Conservation (phyloP, 2,113 vertebrate genomes). For the Bos javanicus region DNA sequence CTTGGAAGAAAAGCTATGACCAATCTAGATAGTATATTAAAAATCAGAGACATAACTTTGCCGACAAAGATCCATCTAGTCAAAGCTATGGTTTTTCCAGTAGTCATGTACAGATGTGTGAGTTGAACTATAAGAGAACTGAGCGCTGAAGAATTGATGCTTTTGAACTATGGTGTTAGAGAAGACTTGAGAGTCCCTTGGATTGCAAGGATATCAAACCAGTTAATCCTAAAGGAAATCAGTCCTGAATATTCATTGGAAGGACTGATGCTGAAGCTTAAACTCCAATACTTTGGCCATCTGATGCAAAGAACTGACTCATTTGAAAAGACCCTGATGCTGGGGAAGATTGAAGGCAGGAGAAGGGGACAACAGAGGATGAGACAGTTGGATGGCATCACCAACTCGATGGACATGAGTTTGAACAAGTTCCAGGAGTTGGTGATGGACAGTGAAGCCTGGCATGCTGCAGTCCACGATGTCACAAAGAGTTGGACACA, state of each 20-base stretch:
- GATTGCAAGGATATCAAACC: not conserved
- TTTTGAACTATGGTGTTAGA: not conserved
- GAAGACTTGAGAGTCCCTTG: not conserved
- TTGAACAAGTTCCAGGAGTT: not conserved
- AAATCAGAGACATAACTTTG: not conserved
- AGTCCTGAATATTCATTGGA: not conserved
- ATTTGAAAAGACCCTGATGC: not conserved
- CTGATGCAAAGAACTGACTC: not conserved
- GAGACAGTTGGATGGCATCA: not conserved
- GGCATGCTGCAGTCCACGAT: not conserved
- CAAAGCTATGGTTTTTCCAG: not conserved
- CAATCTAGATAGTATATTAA: not conserved
- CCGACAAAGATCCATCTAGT: not conserved
- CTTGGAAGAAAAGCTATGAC: not conserved
- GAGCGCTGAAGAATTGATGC: rapidly evolving
- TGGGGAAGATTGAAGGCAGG: not conserved
- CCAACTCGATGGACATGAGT: not conserved
- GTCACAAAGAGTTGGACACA: not conserved
- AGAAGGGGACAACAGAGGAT: not conserved
- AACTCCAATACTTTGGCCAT: not conserved
- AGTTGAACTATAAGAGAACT: not conserved
- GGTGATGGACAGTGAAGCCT: not conserved
- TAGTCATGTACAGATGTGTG: not conserved
- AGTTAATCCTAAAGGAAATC: not conserved
- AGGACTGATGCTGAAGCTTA: not conserved